These are phyloP conservation scores for Danio kyathit DNA, from an alignment of 2,797 vertebrate species.

Conservation along the genomic window DNA sequence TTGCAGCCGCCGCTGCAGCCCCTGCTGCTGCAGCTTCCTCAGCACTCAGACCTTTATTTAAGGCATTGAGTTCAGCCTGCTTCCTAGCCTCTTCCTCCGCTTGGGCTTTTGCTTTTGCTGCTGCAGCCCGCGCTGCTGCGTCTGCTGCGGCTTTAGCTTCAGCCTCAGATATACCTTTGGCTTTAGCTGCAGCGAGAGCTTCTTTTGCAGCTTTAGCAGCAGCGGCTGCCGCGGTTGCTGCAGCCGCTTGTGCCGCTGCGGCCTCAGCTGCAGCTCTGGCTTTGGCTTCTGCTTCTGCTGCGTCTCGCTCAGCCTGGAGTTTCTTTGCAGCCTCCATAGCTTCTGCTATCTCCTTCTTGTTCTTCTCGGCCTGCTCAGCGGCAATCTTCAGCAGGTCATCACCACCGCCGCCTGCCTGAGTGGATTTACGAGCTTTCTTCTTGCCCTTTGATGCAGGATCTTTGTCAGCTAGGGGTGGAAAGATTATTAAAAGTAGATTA, in stretches of 20 bases:
- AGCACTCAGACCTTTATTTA: constrained; percentile 35
- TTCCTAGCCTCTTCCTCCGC: constrained; percentile 62
- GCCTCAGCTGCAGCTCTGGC: constrained; percentile 63
- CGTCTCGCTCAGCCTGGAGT: constrained; percentile 71
- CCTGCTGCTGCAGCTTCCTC: constrained; percentile 46
- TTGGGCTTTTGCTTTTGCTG: constrained; percentile 58
- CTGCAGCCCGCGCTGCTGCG: constrained; percentile 59
- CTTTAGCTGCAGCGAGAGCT: constrained; percentile 49
- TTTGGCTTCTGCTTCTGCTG: constrained; percentile 60
- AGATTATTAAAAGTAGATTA: not conserved
- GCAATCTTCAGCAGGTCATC: constrained; percentile 75
- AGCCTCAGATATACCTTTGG: constrained; percentile 43
- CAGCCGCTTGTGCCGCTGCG: constrained; percentile 42
- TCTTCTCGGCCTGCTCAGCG: constrained; percentile 76
- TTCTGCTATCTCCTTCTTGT: constrained; percentile 74
- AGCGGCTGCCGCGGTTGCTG: constrained; percentile 31
- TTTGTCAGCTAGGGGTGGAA: constrained; percentile 70
- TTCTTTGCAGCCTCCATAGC: constrained; percentile 71
- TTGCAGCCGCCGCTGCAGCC: constrained; percentile 21
- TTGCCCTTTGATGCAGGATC: constrained; percentile 72
- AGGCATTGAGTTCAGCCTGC: constrained; percentile 56
- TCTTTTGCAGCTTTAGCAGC: constrained; percentile 46
- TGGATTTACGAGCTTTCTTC: constrained; percentile 75
- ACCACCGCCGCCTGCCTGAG: constrained; percentile 69
- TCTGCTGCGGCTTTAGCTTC: constrained; percentile 67